Percentiles rank a stretch among this genome's conserved stretches.
Conservation (phyloP, 1,140 invertebrate genomes). For the Bilobella aurantiaca region DNA sequence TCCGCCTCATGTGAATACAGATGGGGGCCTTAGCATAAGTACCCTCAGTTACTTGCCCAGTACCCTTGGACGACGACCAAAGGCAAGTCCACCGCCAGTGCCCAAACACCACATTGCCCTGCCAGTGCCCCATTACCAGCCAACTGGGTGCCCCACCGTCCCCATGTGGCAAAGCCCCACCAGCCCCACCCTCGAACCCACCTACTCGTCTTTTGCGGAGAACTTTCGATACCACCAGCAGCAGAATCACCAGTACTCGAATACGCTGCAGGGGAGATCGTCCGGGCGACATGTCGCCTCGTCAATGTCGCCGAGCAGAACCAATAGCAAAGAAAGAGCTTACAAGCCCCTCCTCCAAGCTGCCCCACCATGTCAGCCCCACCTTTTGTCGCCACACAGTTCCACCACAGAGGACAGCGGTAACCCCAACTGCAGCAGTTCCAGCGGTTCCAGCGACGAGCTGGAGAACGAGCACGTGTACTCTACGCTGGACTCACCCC, state of each 20-base stretch:
- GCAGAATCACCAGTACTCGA: background rate
- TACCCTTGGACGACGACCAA: too few species aligned
- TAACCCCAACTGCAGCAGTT: background rate
- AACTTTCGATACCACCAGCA: background rate
- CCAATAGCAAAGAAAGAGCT: too few species aligned
- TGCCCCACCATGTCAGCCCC: background rate
- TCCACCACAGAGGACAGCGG: background rate
- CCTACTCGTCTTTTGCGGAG: background rate
- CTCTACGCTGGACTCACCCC: background rate
- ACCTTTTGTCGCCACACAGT: background rate
- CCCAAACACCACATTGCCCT: background rate
- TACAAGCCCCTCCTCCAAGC: background rate
- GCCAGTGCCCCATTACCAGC: background rate
- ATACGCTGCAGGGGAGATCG: background rate
- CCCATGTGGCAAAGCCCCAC: background rate
- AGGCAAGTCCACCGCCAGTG: background rate
- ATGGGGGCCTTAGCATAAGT: too few species aligned
- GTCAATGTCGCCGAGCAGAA: too few species aligned
- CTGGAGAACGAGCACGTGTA: conserved; percentile 1
- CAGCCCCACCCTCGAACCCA: background rate
- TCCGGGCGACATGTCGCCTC: background rate
- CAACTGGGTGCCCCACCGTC: background rate
- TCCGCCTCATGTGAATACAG: background rate
- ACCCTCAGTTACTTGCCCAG: too few species aligned
- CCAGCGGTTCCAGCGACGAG: background rate